Evolutionary conservation across 2,888 invertebrate genomes (phyloP).

Genomic region (Axea sp.): DNA sequence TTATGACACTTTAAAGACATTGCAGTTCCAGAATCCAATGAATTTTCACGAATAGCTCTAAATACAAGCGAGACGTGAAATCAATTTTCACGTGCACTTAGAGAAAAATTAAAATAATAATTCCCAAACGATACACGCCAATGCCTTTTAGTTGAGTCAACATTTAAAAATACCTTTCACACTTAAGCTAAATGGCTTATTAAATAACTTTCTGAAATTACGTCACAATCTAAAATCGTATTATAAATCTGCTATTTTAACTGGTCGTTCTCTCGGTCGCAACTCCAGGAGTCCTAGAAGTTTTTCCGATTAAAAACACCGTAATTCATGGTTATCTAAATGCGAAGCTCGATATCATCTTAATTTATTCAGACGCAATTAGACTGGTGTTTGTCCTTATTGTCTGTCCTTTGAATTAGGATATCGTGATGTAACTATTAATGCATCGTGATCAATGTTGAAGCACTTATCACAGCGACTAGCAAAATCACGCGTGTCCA

Average conservation of each 20-base stretch:
- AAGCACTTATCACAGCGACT: no score
- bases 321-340: conserved; percentile 43
- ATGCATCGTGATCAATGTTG: no score
- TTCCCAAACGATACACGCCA: conserved; percentile 1
- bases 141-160: conserved; percentile 49
- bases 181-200: conserved; percentile 35
- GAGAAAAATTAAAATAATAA: conserved; percentile 33
- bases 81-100: conserved; percentile 14
- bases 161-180: conserved; percentile 33
- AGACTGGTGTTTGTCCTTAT: no score
- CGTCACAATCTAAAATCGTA: conserved; percentile 37
- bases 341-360: conserved; percentile 12
- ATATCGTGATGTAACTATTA: no score
- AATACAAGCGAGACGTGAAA: conserved; percentile 13
- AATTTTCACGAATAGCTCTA: conserved; percentile 41
- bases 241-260: conserved; percentile 22
- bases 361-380: conserved; percentile 33
- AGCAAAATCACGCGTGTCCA: no score
- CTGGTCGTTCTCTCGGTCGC: background rate
- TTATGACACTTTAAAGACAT: conserved; percentile 38
- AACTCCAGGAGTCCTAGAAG: conserved; percentile 2
- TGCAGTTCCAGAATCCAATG: conserved; percentile 30
- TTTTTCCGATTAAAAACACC: conserved; percentile 40
- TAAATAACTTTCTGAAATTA: conserved; percentile 30
- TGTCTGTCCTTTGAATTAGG: no score